Evolutionary conservation across 1,140 invertebrate species (phyloP).

Genomic region (Drosophila seguyi): DNA sequence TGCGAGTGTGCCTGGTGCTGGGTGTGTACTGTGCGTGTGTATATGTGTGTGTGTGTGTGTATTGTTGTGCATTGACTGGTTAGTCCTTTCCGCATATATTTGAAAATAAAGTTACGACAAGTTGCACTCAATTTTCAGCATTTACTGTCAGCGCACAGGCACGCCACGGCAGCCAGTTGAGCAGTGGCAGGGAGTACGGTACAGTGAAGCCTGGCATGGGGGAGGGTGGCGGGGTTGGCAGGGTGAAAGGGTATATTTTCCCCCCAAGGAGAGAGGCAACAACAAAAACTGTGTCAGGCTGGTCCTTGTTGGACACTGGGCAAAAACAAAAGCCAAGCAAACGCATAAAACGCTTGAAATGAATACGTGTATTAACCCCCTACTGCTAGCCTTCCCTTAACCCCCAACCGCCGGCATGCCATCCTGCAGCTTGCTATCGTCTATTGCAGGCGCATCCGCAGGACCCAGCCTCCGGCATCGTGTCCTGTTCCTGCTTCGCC

Average conservation of each 20-base stretch:
- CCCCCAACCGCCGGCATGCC: neutral
- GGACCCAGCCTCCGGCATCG: conserved; percentile 8
- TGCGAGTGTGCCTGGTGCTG: conserved; percentile 23
- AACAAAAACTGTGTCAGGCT: conserved; percentile 68
- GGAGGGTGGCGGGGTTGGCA: no score
- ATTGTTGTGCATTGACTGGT: conserved; percentile 75
- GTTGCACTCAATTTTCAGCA: conserved; percentile 83
- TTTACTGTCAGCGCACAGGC: conserved; percentile 76
- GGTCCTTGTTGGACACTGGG: conserved; percentile 44
- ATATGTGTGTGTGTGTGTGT: conserved; percentile 37
- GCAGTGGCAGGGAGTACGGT: conserved; percentile 9
- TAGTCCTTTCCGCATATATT: conserved; percentile 83
- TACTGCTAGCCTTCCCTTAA: neutral
- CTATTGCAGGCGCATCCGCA: conserved; percentile 8
- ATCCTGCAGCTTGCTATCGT: conserved; percentile 2
- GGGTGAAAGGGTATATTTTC: no score
- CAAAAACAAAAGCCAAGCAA: conserved; percentile 73
- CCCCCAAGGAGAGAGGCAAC: neutral
- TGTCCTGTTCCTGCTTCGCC: neutral
- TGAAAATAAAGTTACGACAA: conserved; percentile 83
- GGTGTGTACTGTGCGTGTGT: conserved; percentile 38
- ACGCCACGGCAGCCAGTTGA: conserved; percentile 59
- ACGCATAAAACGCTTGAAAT: conserved; percentile 82
- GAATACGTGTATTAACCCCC: conserved; percentile 68
- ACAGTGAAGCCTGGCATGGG: neutral